phyloP scores from a whole-genome alignment of 2,113 vertebrate genomes.

The Bubo scandiacus region DNA sequence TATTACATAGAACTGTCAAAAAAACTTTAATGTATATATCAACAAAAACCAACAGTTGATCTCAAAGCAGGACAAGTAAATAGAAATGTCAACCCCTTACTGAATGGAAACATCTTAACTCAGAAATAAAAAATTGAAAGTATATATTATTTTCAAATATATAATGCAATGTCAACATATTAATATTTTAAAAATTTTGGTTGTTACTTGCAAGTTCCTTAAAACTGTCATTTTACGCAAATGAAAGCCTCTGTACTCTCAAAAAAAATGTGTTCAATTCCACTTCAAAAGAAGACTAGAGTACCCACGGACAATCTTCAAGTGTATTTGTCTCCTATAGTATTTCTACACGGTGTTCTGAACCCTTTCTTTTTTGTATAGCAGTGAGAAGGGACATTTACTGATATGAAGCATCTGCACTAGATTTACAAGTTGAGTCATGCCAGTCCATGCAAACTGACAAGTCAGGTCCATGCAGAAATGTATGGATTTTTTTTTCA shows the following conservation, averaged over 20 bases:
- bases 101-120: background rate
- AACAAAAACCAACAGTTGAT: background rate
- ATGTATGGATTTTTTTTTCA: background rate
- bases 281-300: background rate
- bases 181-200: background rate
- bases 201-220: background rate
- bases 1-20: background rate
- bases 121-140: background rate
- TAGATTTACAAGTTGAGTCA: background rate
- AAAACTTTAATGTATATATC: background rate
- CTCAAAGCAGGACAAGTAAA: background rate
- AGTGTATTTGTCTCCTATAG: background rate
- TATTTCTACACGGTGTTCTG: background rate
- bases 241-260: background rate
- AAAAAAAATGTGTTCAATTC: background rate
- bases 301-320: background rate
- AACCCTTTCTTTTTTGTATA: background rate
- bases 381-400: background rate
- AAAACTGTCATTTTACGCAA: background rate
- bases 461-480: background rate
- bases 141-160: background rate
- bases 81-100: background rate
- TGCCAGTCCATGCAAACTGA: background rate
- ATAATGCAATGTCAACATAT: background rate
- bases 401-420: background rate